Base-by-base conservation (phyloP, 2,888 invertebrate species). In the Plagodis pulveraria region DNA sequence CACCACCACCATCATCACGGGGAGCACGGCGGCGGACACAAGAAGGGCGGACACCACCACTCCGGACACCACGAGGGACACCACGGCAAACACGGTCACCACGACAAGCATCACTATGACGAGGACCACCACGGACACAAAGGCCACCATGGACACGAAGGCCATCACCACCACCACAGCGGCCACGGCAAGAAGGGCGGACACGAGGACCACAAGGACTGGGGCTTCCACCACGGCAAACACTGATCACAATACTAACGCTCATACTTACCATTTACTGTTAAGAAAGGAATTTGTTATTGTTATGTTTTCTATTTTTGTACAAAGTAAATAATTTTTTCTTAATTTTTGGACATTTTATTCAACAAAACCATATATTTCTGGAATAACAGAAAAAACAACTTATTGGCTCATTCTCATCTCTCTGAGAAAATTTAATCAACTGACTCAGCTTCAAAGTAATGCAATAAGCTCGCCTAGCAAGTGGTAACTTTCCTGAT, bases 1-100 rank as follows among this genome's bases (percentile, higher is more conserved):
- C 94, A 96, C 74, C 95, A 95, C 79, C 95, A 97, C 81, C 95
- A 95, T 57, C 95, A 97, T 76, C 95, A 95, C 59, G 94, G 94
- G 70, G 94, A 94, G 77, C 95, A 97, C 72, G 95, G 95, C 62
- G 96, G 96, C 33, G 95, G 95, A 69, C 96, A 96, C 88, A 96
- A 96, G 91, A 96, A 97, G 92, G 96, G 97, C 22, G 95, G 95
- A 32, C 95, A 96, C 76, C 95, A 96, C 80, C 96, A 97, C 77
- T 94, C 95, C 67, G 96, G 95, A 5, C 95, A 96, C 77, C 96
- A 96, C 82, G 95, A 96, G 63, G 96, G 95, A 55, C 95, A 96
- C 75, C 95, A 96, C 76, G 96, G 96, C 53, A 95, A 97, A 78
- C 96, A 96, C 74, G 96, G 96, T 9, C 96, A 96, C 77, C 95